Evolutionary conservation across 2,888 invertebrate species (phyloP).

Genomic region (Megaustenia siamemsis): DNA sequence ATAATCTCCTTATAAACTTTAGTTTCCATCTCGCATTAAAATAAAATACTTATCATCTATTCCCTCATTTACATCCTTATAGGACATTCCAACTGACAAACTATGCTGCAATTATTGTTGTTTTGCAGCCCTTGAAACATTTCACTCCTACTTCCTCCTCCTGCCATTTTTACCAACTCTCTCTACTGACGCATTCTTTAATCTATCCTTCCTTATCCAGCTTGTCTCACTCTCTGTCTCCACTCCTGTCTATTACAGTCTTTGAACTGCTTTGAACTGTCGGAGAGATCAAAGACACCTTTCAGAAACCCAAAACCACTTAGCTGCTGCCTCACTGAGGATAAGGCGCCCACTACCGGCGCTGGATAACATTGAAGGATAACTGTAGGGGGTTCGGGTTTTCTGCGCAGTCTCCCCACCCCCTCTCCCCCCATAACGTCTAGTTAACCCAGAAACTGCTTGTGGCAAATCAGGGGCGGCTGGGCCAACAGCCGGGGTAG

Average conservation of each 20-base stretch:
- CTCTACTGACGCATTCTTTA: background rate
- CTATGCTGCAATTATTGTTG: background rate
- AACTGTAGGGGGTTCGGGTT: slow-evolving; percentile 15
- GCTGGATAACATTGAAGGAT: slow-evolving; percentile 6
- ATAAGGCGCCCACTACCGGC: slow-evolving; percentile 29
- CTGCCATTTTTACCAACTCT: background rate
- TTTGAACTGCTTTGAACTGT: slow-evolving; percentile 47
- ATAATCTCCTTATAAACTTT: no score
- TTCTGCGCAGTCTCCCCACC: background rate
- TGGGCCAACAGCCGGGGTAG: background rate
- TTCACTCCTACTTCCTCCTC: background rate
- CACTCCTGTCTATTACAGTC: slow-evolving; percentile 22
- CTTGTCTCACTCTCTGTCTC: slow-evolving; percentile 19
- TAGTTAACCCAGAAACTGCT: background rate
- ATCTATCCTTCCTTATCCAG: background rate
- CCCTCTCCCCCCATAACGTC: background rate
- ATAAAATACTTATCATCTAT: no score
- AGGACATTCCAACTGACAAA: background rate
- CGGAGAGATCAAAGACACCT: slow-evolving; percentile 41
- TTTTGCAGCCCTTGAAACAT: background rate
- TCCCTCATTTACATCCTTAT: background rate
- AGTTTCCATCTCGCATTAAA: no score
- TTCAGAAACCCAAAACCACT: slow-evolving; percentile 40
- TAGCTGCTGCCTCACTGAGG: slow-evolving; percentile 24
- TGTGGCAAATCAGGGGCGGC: background rate